These are phyloP conservation scores for Drosophila elegans DNA, from an alignment of 1,140 invertebrate species.

Conservation along the genomic window DNA sequence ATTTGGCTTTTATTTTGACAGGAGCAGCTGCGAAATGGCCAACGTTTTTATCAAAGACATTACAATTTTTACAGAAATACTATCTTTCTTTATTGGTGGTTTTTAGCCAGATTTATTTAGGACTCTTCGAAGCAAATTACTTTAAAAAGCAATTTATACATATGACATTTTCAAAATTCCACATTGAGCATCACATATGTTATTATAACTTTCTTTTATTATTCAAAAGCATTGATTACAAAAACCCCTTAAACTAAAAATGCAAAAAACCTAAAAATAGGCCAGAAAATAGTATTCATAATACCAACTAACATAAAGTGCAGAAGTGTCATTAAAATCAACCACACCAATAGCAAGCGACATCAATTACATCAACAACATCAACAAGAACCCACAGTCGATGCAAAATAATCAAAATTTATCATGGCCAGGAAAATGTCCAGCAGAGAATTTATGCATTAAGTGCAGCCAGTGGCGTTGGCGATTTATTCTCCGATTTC, in stretches of 20 bases:
- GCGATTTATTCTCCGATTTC: conserved; percentile 35
- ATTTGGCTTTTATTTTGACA: conserved; percentile 73
- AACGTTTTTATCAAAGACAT: not conserved
- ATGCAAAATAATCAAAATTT: conserved; percentile 58
- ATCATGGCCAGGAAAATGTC: conserved; percentile 62
- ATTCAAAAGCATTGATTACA: no score
- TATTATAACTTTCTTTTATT: no score
- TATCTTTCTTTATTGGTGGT: conserved; percentile 15
- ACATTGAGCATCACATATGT: no score
- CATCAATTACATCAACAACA: conserved; percentile 45
- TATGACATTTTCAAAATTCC: no score
- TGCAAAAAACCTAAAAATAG: not conserved
- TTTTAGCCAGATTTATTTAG: not conserved
- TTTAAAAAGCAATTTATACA: no score
- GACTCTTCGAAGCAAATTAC: not conserved
- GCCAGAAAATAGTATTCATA: conserved; percentile 1
- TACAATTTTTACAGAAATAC: not conserved
- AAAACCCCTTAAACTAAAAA: not conserved
- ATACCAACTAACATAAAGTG: conserved; percentile 15
- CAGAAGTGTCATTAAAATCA: conserved; percentile 18
- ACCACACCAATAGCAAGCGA: conserved; percentile 8
- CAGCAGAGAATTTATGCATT: conserved; percentile 79
- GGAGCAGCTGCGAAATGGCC: conserved; percentile 63
- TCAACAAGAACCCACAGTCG: conserved; percentile 12
- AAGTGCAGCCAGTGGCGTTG: conserved; percentile 59